Evolutionary conservation across 2,888 invertebrate species (phyloP).

Genomic region (Syrista parreyssii): DNA sequence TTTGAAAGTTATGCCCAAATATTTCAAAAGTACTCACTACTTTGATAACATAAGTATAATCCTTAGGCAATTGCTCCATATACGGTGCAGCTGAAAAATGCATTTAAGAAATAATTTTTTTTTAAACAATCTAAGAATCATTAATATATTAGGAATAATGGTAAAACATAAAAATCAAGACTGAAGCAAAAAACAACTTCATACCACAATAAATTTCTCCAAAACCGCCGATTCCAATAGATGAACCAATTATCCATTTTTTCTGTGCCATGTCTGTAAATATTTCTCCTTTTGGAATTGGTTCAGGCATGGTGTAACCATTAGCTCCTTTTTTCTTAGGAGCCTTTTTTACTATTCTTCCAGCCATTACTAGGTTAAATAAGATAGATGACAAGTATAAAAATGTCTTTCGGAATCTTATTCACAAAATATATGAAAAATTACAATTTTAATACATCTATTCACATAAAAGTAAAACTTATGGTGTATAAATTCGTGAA

Average conservation of each 20-base stretch:
- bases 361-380: constrained; percentile 49
- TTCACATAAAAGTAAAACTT: background rate
- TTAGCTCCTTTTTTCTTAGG: constrained; percentile 64
- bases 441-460: background rate
- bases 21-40: constrained; percentile 72
- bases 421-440: background rate
- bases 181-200: constrained; percentile 55
- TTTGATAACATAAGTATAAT: constrained; percentile 80
- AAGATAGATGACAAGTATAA: background rate
- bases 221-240: constrained; percentile 93
- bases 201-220: constrained; percentile 92
- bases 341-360: constrained; percentile 48
- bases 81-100: constrained; percentile 64
- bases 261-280: constrained; percentile 81
- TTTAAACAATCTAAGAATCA: background rate
- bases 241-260: constrained; percentile 86
- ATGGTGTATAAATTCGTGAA: background rate
- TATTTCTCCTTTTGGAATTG: constrained; percentile 80
- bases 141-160: background rate
- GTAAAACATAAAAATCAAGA: background rate
- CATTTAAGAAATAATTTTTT: constrained; percentile 7
- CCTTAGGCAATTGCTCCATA: constrained; percentile 66
- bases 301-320: constrained; percentile 75
- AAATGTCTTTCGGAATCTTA: background rate
- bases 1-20: background rate